Evolutionary conservation across 2,113 vertebrate species (phyloP).

Genomic region (Sinocyclocheilus grahami): DNA sequence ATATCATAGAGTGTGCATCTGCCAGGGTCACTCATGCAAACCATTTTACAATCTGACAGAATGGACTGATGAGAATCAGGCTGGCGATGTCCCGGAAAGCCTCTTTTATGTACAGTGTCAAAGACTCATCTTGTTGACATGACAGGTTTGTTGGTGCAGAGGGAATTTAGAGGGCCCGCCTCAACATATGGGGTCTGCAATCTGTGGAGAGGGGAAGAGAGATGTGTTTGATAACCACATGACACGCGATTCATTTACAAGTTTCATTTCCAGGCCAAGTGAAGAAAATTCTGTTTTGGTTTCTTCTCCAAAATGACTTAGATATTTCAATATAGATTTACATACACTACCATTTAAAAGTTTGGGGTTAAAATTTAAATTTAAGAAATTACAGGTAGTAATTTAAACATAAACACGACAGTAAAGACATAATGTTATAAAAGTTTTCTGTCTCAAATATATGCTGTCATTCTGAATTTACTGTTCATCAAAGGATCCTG

Average conservation of each 20-base stretch:
- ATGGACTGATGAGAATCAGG: not conserved
- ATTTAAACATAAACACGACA: no score
- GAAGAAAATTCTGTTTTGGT: not conserved
- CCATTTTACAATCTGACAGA: not conserved
- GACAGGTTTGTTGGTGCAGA: conserved; percentile 1
- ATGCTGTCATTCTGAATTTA: not conserved
- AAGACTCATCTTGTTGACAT: conserved; percentile 16
- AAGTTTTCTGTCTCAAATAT: not conserved
- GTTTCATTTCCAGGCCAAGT: not conserved
- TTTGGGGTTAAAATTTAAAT: not conserved
- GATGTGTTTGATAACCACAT: conserved; percentile 13
- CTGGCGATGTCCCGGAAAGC: not conserved
- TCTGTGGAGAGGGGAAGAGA: conserved; percentile 1
- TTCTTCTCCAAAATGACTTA: not conserved
- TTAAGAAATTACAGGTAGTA: not conserved
- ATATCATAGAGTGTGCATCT: not conserved
- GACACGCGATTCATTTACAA: not conserved
- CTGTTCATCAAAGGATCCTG: not conserved
- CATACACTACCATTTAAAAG: not conserved
- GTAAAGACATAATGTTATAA: not conserved
- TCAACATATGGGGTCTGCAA: conserved; percentile 30
- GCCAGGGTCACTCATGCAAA: not conserved
- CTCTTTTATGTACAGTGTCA: conserved; percentile 30
- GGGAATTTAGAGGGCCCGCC: conserved; percentile 4
- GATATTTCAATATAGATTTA: no score